Evolutionary conservation across 2,888 invertebrate species (phyloP).

Genomic region (Coelogynopora nodosa): DNA sequence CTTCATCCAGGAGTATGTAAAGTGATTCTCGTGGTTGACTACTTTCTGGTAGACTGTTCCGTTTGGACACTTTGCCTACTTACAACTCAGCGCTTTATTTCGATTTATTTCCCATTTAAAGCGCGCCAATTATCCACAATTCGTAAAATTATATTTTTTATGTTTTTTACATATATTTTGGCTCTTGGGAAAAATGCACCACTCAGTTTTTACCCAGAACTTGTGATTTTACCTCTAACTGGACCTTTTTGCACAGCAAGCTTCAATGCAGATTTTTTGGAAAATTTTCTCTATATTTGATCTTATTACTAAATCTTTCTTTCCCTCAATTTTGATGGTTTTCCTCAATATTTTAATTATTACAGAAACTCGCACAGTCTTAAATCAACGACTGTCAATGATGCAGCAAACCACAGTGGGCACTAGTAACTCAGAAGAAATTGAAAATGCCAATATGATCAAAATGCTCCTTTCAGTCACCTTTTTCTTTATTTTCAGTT

Average conservation of each 20-base stretch:
- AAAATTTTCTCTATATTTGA: background rate
- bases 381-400: background rate
- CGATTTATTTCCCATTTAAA: background rate
- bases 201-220: background rate
- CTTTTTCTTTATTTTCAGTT: background rate
- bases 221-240: background rate
- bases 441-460: background rate
- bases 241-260: background rate
- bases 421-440: background rate
- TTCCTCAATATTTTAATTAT: background rate
- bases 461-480: slow-evolving; percentile 5
- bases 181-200: background rate
- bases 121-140: background rate
- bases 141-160: background rate
- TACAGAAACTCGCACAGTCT: background rate
- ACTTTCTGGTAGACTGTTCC: background rate
- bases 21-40: background rate
- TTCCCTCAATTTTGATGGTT: background rate
- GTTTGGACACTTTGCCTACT: slow-evolving; percentile 24
- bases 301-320: background rate
- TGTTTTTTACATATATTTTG: background rate
- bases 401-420: background rate
- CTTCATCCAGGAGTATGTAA: background rate
- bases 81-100: background rate
- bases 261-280: background rate